Percentiles rank a stretch among this genome's conserved stretches.
phyloP scores from a whole-genome alignment of 2,113 vertebrate genomes.

The Pandion haliaetus region DNA sequence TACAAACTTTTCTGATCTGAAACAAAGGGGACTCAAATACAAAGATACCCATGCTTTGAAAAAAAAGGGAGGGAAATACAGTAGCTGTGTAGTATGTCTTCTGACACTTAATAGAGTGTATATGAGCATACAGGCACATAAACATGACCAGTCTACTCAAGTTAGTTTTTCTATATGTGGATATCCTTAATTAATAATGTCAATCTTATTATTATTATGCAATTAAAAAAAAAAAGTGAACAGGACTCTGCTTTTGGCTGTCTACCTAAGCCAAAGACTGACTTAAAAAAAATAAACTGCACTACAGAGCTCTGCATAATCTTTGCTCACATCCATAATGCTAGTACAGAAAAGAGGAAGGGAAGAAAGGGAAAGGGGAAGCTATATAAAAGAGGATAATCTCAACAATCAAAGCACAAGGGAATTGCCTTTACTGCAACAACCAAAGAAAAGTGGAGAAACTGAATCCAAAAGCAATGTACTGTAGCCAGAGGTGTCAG shows the following conservation, averaged over 20 bases:
- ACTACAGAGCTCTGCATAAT: background rate
- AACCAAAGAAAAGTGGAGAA: slow-evolving; percentile 4
- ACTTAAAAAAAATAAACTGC: background rate
- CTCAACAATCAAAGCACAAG: background rate
- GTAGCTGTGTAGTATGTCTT: background rate
- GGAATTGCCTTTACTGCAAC: slow-evolving; percentile 16
- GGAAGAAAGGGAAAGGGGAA: background rate
- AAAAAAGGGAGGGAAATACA: background rate
- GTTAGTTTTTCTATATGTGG: background rate
- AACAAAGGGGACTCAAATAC: background rate
- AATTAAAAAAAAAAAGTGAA: background rate
- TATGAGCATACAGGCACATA: background rate
- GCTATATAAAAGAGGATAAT: background rate
- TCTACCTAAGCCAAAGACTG: background rate
- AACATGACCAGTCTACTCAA: background rate
- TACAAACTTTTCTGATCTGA: background rate
- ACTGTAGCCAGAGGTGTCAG: background rate
- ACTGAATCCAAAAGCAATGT: slow-evolving; percentile 7
- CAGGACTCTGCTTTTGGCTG: background rate
- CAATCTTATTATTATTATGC: background rate
- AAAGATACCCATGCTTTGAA: background rate
- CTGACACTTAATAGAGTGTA: background rate
- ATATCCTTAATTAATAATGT: background rate
- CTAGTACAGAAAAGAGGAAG: background rate
- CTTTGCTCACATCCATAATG: background rate